phyloP scores from a whole-genome alignment of 2,113 vertebrate genomes.

The Charina bottae region DNA sequence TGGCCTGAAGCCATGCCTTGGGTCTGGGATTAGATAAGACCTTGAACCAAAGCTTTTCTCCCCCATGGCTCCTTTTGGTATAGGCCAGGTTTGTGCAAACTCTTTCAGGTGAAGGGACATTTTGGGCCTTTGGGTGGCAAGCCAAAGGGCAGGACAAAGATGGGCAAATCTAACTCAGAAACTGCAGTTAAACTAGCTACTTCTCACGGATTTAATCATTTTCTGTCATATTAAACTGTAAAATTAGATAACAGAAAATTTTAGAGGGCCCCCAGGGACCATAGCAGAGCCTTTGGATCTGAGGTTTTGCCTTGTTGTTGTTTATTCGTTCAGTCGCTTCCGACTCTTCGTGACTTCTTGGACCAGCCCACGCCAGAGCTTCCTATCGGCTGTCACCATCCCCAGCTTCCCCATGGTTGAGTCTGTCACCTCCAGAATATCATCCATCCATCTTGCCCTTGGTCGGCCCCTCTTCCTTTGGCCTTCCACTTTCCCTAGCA shows the following conservation, averaged over 20 bases:
- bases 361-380: too few species aligned
- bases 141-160: background rate
- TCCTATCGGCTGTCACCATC: too few species aligned
- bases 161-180: background rate
- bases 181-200: background rate
- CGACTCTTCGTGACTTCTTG: too few species aligned
- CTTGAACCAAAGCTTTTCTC: accelerated
- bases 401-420: too few species aligned
- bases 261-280: background rate
- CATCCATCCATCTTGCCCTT: too few species aligned
- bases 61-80: background rate
- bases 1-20: background rate
- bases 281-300: background rate
- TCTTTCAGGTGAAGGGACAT: background rate
- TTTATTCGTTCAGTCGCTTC: too few species aligned
- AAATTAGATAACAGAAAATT: background rate
- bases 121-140: background rate
- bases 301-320: background rate
- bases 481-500: too few species aligned
- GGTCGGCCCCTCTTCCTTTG: too few species aligned
- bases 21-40: background rate
- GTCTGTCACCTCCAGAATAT: too few species aligned
- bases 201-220: background rate
- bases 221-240: background rate
- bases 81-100: background rate